Base-by-base conservation (phyloP, 2,797 vertebrate genomes). In the Coracias cyanogaster region DNA sequence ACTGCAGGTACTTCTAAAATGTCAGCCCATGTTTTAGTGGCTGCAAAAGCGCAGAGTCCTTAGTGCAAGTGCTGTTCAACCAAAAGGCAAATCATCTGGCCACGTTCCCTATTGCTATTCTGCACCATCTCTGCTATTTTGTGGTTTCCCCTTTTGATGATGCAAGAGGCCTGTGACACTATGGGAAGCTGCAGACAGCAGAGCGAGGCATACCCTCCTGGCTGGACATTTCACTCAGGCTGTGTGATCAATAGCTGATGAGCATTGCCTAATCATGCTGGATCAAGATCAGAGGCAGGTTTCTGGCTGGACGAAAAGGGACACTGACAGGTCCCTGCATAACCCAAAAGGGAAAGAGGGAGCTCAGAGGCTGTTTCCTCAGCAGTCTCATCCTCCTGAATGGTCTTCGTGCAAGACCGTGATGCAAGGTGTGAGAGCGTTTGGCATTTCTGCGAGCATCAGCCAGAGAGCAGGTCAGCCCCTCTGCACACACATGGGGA, bases 401-500 rank as follows among this genome's bases (percentile, higher is more conserved):
- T 72, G 51, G 73, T 87, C 37, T 54, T 2, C 3, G 18, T 70
- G 54, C 37, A 51, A 82, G 76, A 77, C 19, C 35, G n/a, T 90
- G 79, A 70, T 29, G 54, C 49, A 85, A 91, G 65, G 67, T 95
- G 74, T 90, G 74, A 74, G 62, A 83, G 26, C 55, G 15, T 65
- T 78, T 94, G 77, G 77, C 54, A 31, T 78, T 78, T 91, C 45
- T 80, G 86, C 71, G 61, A 82, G 65, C 33, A 6, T 73, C 66
- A 84, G 37, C 67, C 31, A 49, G 73, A 74, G 82, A 84, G 57
- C 71, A 24, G n/a, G 43, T 91, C 4, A 1, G 57, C 29, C n/a
- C 37, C 17, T 51, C 35, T 49, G 43, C 0, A 0, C 26, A 29
- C 20, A 19, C 0, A 0, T 24, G 45, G 39, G 25, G 35, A 85